Evolutionary conservation across 2,888 invertebrate species (phyloP).

Genomic region (Pachliopta kotzebuea): DNA sequence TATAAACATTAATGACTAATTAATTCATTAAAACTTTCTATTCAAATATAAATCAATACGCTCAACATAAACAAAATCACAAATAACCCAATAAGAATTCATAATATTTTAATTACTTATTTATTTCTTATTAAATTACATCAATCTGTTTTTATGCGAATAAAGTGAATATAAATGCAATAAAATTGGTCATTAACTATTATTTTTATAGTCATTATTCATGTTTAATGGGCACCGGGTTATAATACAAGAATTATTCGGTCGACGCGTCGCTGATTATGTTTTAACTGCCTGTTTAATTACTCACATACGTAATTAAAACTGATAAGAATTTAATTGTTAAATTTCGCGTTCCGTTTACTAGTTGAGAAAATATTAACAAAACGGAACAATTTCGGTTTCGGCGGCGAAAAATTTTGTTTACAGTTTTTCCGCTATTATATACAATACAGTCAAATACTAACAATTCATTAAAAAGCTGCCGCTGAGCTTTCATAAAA

Average conservation of each 20-base stretch:
- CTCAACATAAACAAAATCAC: slow-evolving; percentile 3
- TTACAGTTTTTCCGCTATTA: slow-evolving; percentile 13
- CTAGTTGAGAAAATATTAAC: slow-evolving; percentile 10
- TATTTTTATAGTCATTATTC: slow-evolving; percentile 45
- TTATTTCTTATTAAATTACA: slow-evolving; percentile 9
- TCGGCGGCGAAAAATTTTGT: slow-evolving; percentile 22
- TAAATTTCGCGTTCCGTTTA: slow-evolving; percentile 7
- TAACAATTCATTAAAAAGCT: not conserved
- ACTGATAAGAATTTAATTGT: slow-evolving; percentile 19
- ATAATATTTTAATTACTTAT: slow-evolving; percentile 15
- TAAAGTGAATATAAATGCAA: slow-evolving; percentile 44
- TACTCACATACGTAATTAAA: slow-evolving; percentile 24
- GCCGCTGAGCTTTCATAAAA: too few relatives aligned
- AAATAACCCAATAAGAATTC: slow-evolving; percentile 13
- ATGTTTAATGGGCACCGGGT: slow-evolving; percentile 19
- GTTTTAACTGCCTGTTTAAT: slow-evolving; percentile 24
- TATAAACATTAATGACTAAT: slow-evolving; percentile 16
- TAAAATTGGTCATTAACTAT: slow-evolving; percentile 47
- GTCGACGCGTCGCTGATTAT: slow-evolving; percentile 19
- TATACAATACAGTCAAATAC: not conserved
- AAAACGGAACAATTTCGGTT: slow-evolving; percentile 10
- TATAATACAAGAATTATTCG: slow-evolving; percentile 22
- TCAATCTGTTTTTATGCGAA: not conserved
- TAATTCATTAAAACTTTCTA: not conserved
- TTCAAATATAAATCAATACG: not conserved